Conservation (phyloP, 2,888 invertebrate species). For the Morinoia aosen region DNA sequence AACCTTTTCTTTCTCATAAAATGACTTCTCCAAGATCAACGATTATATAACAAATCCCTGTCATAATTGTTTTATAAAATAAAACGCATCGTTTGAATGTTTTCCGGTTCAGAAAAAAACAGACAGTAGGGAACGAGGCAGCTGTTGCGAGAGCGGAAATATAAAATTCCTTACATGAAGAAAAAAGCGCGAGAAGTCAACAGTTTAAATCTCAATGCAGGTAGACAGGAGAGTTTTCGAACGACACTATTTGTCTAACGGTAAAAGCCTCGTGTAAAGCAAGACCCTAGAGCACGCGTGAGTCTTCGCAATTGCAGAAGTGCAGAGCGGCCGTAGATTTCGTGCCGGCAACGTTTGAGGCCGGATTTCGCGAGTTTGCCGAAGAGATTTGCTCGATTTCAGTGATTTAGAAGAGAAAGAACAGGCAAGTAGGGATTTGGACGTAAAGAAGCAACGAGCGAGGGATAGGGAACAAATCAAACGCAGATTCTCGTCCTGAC, state of each 20-base stretch:
- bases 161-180: not conserved
- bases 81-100: not conserved
- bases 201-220: not conserved
- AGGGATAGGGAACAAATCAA: constrained; percentile 46
- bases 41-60: not conserved
- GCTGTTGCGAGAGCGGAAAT: not conserved
- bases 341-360: constrained; percentile 53
- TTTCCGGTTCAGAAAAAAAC: not conserved
- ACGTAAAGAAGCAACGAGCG: not conserved
- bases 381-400: constrained; percentile 54
- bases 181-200: not conserved
- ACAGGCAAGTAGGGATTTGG: constrained; percentile 45
- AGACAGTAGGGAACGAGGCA: not conserved
- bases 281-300: constrained; percentile 12
- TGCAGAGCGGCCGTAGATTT: constrained; percentile 43
- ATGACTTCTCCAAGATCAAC: not conserved
- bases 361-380: constrained; percentile 54
- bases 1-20: too few species aligned
- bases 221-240: not conserved
- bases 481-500: not conserved
- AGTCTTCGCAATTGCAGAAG: constrained; percentile 28
- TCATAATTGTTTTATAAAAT: not conserved
- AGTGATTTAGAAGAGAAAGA: constrained; percentile 53
- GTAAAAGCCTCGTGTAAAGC: constrained; percentile 18
- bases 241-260: not conserved